Percentiles rank a stretch among this genome's conserved stretches.
phyloP scores from a whole-genome alignment of 2,888 invertebrate genomes.

The Eilema sororculum region DNA sequence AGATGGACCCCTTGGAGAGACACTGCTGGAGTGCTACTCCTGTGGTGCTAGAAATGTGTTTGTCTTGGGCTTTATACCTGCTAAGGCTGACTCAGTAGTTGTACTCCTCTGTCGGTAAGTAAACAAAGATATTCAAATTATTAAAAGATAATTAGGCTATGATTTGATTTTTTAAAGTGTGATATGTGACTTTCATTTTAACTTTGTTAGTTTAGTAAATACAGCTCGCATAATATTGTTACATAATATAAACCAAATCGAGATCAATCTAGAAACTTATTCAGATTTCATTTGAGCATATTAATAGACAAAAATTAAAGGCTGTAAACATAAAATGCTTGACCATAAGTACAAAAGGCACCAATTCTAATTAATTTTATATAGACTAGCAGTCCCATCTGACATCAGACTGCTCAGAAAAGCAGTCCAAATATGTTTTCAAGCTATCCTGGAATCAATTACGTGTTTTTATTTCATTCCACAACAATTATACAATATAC shows the following conservation, averaged over 20 bases:
- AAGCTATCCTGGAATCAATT: too few relatives aligned
- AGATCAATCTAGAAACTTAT: neutral
- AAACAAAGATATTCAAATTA: neutral
- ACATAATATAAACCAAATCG: neutral
- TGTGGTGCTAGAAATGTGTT: slow-evolving; percentile 99
- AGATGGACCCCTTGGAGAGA: slow-evolving; percentile 99
- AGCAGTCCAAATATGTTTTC: too few relatives aligned
- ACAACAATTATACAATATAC: too few relatives aligned
- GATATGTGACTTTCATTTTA: neutral
- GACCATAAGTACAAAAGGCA: too few relatives aligned
- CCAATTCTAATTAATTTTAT: too few relatives aligned
- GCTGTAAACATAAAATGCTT: neutral
- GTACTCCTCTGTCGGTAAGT: slow-evolving; percentile 95
- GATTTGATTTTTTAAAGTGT: neutral
- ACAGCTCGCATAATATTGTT: neutral
- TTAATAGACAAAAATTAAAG: neutral
- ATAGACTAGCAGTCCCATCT: too few relatives aligned
- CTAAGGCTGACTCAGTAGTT: slow-evolving; percentile 99
- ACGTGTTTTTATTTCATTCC: too few relatives aligned
- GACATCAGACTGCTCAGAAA: too few relatives aligned
- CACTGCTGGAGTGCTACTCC: slow-evolving; percentile 98
- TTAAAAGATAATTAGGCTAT: neutral
- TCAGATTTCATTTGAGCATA: neutral
- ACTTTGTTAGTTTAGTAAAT: neutral
- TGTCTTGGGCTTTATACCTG: slow-evolving; percentile 99